Percentiles rank a stretch among this genome's conserved stretches.
These are phyloP conservation scores for Leuctra nigra DNA, from an alignment of 2,888 invertebrate species.

Conservation along the genomic window DNA sequence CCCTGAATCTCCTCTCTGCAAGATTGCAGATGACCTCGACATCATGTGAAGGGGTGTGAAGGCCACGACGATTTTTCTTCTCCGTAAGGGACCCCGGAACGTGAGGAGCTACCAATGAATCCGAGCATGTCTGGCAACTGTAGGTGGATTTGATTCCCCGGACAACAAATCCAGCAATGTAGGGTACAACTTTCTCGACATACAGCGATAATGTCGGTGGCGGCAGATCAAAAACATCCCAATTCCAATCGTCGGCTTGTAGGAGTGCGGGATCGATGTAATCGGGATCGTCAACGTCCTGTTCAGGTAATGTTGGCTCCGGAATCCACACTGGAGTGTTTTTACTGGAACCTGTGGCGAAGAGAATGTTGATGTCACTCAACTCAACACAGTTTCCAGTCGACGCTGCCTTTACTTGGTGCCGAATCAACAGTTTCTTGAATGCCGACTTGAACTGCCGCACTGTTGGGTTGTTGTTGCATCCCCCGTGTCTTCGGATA, in stretches of 20 bases:
- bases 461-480: conserved; percentile 27
- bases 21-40: not conserved
- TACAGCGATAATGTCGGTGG: not conserved
- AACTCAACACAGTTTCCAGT: conserved; percentile 11
- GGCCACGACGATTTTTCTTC: not conserved
- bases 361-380: not conserved
- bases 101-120: not conserved
- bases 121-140: not conserved
- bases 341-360: not conserved
- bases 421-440: conserved; percentile 13
- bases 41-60: not conserved
- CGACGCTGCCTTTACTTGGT: not conserved
- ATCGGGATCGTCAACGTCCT: not conserved
- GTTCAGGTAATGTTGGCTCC: not conserved
- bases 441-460: conserved; percentile 6
- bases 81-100: not conserved
- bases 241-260: not conserved
- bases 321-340: too few relatives aligned
- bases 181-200: not conserved
- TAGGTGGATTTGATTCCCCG: not conserved
- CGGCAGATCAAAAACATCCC: not conserved
- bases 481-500: conserved; percentile 22
- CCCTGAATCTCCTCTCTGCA: not conserved
- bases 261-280: not conserved
- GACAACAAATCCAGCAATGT: not conserved